phyloP scores from a whole-genome alignment of 2,113 vertebrate species.

The Montifringilla adamsi region DNA sequence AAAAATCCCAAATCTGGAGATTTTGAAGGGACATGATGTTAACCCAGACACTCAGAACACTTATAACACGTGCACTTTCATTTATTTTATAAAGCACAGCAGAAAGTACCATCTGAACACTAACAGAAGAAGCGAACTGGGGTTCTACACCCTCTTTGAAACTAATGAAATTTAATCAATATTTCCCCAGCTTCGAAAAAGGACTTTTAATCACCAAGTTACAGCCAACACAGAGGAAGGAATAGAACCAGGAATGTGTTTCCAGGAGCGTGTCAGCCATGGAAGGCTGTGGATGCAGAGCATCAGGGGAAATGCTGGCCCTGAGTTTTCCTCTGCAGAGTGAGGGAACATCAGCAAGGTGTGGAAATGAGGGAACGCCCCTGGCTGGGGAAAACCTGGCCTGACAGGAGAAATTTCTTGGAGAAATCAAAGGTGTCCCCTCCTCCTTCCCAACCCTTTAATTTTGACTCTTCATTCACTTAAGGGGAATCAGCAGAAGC shows the following conservation, averaged over 20 bases:
- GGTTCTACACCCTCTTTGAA: background rate
- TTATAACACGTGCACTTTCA: background rate
- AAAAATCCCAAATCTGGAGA: background rate
- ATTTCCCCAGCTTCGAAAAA: background rate
- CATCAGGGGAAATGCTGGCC: background rate
- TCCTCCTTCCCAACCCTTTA: background rate
- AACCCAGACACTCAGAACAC: background rate
- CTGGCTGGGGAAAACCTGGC: background rate
- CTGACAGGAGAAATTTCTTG: background rate
- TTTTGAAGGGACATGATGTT: background rate
- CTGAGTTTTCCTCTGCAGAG: background rate
- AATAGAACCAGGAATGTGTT: background rate
- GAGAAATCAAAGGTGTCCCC: background rate
- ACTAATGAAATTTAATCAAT: background rate
- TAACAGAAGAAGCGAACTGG: background rate
- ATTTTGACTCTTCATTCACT: background rate
- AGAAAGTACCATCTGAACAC: background rate
- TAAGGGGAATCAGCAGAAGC: background rate
- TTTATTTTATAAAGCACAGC: background rate
- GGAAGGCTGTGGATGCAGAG: background rate
- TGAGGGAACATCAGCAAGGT: background rate
- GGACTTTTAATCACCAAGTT: background rate
- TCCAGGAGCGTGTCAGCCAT: fast-evolving
- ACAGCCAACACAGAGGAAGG: fast-evolving
- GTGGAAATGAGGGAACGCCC: background rate